Evolutionary conservation across 1,140 invertebrate species (phyloP), one percentile per base, ranked within the genome.

Genomic region (Aphidius ervi): DNA sequence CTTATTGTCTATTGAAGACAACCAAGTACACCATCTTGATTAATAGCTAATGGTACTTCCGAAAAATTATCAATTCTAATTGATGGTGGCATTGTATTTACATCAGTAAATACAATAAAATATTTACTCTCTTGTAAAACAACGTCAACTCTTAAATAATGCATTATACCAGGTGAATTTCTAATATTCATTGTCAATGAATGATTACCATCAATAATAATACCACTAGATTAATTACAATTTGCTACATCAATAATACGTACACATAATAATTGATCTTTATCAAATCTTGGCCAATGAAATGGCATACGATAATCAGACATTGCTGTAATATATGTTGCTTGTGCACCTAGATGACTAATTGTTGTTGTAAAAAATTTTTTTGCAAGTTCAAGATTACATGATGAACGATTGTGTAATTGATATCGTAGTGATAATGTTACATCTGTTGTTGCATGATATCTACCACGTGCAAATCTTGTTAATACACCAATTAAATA

Each of bases 21-120:
- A 83, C 74, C 82, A 71, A 72, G 81, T 74, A 31, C 72, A 7
- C 76, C 79, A 58, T 31, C 23, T 82, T 97, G 95, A 68, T 90
- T 91, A 70, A 94, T 95, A 63, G 85, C 86, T 40, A 98, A 84
- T 9, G 89, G 82, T 49, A 97, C 95, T 77, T 95, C 90, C 6
- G 94, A 94, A 72, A 90, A 91, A 78, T 99, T 99, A 71, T 98
- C 94, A 60, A 99, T 88, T 65, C 94, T 82, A 63, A 98, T 91
- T 6, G 96, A 96, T n/a, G 96, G 92, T 48, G 97, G 97, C 79
- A 97, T 87, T 20, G 88, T 88, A 62, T 93, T 87, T 1, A 94
- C 93, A 82, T 98, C 93, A 40, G 89, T 93, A 67, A 99, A 91
- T 42, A 98, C 86, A 53, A 98, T 88, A 68, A 93, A 93, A 74